phyloP scores from a whole-genome alignment of 1,140 invertebrate species.

The Hyphantria cunea region DNA sequence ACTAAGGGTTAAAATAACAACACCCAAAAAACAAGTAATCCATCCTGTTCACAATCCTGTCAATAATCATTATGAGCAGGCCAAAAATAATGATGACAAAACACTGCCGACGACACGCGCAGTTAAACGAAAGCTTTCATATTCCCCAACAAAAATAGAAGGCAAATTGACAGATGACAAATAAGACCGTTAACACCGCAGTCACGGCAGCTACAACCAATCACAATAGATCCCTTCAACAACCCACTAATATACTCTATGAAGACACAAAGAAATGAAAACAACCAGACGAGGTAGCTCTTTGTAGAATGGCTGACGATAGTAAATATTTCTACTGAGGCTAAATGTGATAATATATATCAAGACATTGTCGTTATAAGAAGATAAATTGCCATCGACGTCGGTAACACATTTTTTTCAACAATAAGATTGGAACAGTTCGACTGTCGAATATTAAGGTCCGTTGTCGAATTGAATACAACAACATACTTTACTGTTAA shows the following conservation, averaged over 20 bases:
- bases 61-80: constrained; percentile 69
- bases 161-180: constrained; percentile 81
- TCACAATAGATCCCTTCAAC: constrained; percentile 37
- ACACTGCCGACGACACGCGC: constrained; percentile 56
- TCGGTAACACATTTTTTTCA: constrained; percentile 67
- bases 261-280: constrained; percentile 3
- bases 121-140: constrained; percentile 74
- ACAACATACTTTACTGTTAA: constrained; percentile 19
- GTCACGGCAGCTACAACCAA: constrained; percentile 54
- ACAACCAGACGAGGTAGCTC: constrained; percentile 38
- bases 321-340: constrained; percentile 71
- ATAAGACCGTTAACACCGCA: constrained; percentile 74
- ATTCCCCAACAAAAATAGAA: constrained; percentile 74
- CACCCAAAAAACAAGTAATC: constrained; percentile 45
- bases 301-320: constrained; percentile 42
- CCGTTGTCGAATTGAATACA: constrained; percentile 53
- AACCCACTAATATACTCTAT: constrained; percentile 26
- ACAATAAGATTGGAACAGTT: constrained; percentile 63
- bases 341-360: constrained; percentile 79
- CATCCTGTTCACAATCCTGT: constrained; percentile 57
- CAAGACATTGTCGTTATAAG: constrained; percentile 76
- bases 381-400: constrained; percentile 68
- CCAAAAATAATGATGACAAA: constrained; percentile 77
- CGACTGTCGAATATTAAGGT: constrained; percentile 50
- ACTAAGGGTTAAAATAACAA: constrained; percentile 34